Evolutionary conservation across 2,888 invertebrate species (phyloP), one percentile per base, ranked within the genome.

Genomic region (Rotaria sp.): DNA sequence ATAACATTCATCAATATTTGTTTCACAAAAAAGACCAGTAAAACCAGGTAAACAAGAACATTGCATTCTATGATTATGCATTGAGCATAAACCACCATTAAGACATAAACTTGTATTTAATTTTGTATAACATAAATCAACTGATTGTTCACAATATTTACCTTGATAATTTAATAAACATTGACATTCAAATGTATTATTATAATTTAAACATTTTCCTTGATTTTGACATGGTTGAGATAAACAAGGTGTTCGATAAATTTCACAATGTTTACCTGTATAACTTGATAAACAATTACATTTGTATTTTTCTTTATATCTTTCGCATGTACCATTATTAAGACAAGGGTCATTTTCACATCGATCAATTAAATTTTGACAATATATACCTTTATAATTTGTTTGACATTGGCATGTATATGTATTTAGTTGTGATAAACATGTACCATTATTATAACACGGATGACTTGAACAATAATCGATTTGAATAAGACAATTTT

Each of bases 321-420:
- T 41, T 26, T 41, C 15, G 7, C 75, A 80, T 80, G 38, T 21
- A 41, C 75, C 75, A 80, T n/a, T n/a, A 45, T 80, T 38, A 8
- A 80, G n/a, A 80, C 75, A 80, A 80, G 75, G 75, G 45, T 80
- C 45, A 45, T 41, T 80, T 45, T 80, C 45, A 80, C 75, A 80
- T 41, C 41, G 45, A 45, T 80, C 75, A 26, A 80, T 45, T 10
- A 80, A 24, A 24, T 41, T 80, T 80, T 80, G 75, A 80, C 75
- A 80, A 80, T 80, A 80, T 1, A 41, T 80, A 26, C 75, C 75
- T 45, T 38, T 80, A 26, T 80, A 80, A 26, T n/a, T 26, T 2
- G 38, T 24, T 80, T 3, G 75, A 26, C 75, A 80, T 41, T 45
- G 75, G 38, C 75, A 80, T 26, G 75, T 41, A 80, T 45, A 80